Base-by-base conservation (phyloP, 2,113 vertebrate species). In the Microcebus ravelobensis region DNA sequence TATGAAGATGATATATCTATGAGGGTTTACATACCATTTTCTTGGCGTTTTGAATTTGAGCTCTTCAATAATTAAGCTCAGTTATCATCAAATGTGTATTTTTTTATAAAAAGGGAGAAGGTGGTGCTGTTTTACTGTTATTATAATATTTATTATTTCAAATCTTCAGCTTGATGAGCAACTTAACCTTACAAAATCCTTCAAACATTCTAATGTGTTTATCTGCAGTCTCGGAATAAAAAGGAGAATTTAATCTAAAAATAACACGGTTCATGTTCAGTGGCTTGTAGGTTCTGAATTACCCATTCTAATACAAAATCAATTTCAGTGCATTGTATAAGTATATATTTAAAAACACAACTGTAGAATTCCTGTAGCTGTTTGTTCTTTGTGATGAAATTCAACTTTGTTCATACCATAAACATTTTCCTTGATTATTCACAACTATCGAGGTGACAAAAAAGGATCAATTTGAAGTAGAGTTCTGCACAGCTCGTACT, bases 231-330 rank as follows among this genome's bases (percentile, higher is more conserved):
- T 90, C 68, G 68, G 34, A 77, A 87, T 74, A 87, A 80, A 93
- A 95, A 92, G 5, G 61, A 70, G 13, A 95, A 84, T 91, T 77
- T 89, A 84, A 88, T 45, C 7, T 76, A n/a, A 70, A 82, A 81
- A 25, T 34, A 68, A 61, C 1, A 52, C 8, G 50, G 42, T 45
- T 55, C 20, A 92, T 94, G 8, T 48, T 95, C 29, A 82, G 48
- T 31, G 14, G 67, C 48, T 93, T 76, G 48, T 14, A 92, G 7
- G 18, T 61, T 95, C 48, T 87, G 59, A 85, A 55, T 85, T 91
- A 52, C 11, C 11, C 36, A 55, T 90, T 68, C 36, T 52, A 74
- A 76, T 42, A 81, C 27, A 87, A 8, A 81, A 82, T 74, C 68
- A 50, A 70, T 77, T 91, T 87, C 8, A 91, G 55, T 61, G 84